A percentile compares a stretch with the other conserved stretches of the same genome.
These are phyloP conservation scores for Desoria tigrina DNA, from an alignment of 2,888 invertebrate species.

Conservation along the genomic window DNA sequence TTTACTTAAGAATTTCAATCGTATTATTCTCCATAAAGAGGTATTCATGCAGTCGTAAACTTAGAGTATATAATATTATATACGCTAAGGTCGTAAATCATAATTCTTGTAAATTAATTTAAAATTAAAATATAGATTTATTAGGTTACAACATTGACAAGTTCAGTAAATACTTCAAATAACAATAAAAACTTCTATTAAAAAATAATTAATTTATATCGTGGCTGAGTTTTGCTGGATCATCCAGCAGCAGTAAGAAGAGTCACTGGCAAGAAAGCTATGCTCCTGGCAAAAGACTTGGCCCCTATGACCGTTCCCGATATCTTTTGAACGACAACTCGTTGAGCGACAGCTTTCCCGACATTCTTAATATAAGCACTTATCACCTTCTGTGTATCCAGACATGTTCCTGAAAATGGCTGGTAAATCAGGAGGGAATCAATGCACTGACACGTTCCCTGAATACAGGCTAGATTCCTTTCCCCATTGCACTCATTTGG, in stretches of 20 bases:
- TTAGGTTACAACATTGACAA: no score
- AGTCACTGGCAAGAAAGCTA: constrained; percentile 9
- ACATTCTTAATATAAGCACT: constrained; percentile 8
- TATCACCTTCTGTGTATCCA: constrained; percentile 20
- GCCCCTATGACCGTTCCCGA: constrained; percentile 4
- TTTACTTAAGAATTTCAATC: no score
- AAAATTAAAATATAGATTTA: no score
- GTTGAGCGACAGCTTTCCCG: constrained; percentile 4
- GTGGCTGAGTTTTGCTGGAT: no score
- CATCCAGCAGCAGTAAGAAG: constrained; percentile 1
- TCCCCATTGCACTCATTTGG: constrained; percentile 23
- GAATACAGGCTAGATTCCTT: constrained; percentile 21
- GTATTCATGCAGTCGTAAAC: no score
- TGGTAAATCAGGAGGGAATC: constrained; percentile 21
- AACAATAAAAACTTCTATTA: no score
- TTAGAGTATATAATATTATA: no score
- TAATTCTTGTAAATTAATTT: no score
- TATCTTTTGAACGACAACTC: neutral
- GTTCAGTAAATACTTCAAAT: no score
- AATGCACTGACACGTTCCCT: constrained; percentile 19
- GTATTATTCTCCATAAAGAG: no score
- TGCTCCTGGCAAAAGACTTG: neutral
- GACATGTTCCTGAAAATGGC: constrained; percentile 16
- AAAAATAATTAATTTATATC: neutral
- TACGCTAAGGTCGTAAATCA: no score